Evolutionary conservation across 2,113 vertebrate genomes (phyloP), one percentile per base, ranked within the genome.

Genomic region (Cyprinodon variegatus): DNA sequence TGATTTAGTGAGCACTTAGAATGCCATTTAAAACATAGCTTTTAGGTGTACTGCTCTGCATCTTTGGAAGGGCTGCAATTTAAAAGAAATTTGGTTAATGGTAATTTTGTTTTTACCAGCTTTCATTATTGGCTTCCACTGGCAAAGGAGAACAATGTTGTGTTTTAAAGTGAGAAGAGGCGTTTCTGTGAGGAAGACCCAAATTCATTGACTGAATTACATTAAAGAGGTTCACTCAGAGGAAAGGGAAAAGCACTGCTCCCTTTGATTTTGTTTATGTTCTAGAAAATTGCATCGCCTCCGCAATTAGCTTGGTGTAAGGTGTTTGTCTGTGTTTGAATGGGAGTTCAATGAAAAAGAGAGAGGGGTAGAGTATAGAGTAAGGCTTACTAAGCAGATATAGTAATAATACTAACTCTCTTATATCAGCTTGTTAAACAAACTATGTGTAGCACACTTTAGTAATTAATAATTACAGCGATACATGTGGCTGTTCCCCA

Each of bases 191-290:
- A 83, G 78, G 59, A 74, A 66, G 71, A 61, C 85, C 85, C 75
- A 81, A 80, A 87, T 85, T 76, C 82, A 90, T 73, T 81, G 78
- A 80, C 76, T 84, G 83, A 89, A 81, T 83, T 79, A 74, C 78
- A 87, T 91, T 86, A 91, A 91, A 84, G 68, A 74, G 67, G 39
- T 65, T 57, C 72, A 82, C 50, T 57, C 50, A 57, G 48, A 61
- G 64, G 79, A 72, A n/a, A 70, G 66, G 68, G 79, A 82, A 82
- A 84, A 88, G 84, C 74, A 83, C 71, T 67, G 79, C 70, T 78
- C 76, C 83, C 83, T 94, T 94, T 93, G 85, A 93, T 93, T 92
- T 81, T 86, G 87, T 91, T 93, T 91, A 88, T 81, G 82, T 88
- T 82, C 76, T 74, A 84, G 91, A 88, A 57, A 93, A 92, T 89